Conservation (phyloP, 2,888 invertebrate genomes). For the Hymenopus coronatus region DNA sequence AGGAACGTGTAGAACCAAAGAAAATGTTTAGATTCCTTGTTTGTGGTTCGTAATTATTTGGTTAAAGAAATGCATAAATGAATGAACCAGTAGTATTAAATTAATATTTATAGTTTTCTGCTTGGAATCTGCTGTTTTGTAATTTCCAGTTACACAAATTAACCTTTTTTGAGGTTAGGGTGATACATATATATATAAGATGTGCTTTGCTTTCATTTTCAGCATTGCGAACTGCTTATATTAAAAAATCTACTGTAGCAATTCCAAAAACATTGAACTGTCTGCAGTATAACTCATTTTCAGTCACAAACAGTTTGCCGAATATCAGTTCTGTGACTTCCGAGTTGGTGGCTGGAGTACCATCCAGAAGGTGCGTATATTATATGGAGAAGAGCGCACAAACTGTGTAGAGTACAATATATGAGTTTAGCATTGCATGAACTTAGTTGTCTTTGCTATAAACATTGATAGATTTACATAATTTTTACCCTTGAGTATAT, state of each 20-base stretch:
- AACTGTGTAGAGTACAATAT: too few species aligned
- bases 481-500: too few species aligned
- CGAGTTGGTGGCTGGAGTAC: background rate
- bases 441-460: too few species aligned
- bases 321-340: background rate
- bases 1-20: background rate
- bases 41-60: background rate
- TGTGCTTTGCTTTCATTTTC: background rate
- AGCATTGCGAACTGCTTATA: background rate
- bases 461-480: too few species aligned
- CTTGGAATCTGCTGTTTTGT: background rate
- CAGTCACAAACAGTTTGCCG: background rate
- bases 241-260: background rate
- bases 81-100: too few species aligned
- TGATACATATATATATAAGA: background rate
- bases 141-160: background rate
- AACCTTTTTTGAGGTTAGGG: background rate
- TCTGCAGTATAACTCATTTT: background rate
- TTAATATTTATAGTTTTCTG: background rate
- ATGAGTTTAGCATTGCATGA: too few species aligned
- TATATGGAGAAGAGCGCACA: too few species aligned
- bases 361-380: background rate
- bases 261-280: background rate
- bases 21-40: background rate
- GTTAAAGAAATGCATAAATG: too few species aligned